These are phyloP conservation scores for Acrobasis consociella DNA, from an alignment of 2,888 invertebrate genomes.

Conservation along the genomic window DNA sequence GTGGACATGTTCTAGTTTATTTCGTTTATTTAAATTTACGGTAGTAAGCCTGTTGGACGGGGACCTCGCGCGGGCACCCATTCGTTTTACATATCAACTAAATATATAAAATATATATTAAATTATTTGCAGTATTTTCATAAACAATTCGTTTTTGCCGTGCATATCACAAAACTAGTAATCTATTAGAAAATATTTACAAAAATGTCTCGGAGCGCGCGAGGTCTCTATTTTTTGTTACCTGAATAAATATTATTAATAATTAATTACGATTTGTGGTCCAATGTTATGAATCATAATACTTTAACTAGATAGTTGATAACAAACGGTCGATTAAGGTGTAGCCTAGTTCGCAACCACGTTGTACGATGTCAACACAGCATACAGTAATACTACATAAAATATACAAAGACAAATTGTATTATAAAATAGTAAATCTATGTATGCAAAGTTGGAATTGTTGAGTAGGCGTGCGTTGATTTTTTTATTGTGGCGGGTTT, in stretches of 20 bases:
- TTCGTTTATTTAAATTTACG: conserved; percentile 73
- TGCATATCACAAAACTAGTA: conserved; percentile 58
- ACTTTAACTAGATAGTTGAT: conserved; percentile 76
- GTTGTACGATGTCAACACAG: conserved; percentile 34
- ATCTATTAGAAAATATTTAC: conserved; percentile 29
- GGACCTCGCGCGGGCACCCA: conserved; percentile 52
- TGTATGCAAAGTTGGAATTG: conserved; percentile 5
- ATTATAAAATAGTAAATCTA: conserved; percentile 15
- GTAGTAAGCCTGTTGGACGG: conserved; percentile 66
- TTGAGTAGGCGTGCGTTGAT: conserved; percentile 5
- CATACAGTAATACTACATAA: conserved; percentile 44
- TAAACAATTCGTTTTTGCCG: conserved; percentile 46
- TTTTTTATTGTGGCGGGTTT: conserved; percentile 3
- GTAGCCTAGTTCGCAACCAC: conserved; percentile 59
- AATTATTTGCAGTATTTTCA: conserved; percentile 35
- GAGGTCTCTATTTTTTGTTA: conserved; percentile 78
- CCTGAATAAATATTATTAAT: conserved; percentile 81
- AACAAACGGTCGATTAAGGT: conserved; percentile 61
- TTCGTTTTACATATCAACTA: conserved; percentile 60
- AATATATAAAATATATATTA: conserved; percentile 28
- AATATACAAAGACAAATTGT: conserved; percentile 40
- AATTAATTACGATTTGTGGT: conserved; percentile 81
- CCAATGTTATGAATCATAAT: conserved; percentile 82
- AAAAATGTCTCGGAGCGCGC: conserved; percentile 47
- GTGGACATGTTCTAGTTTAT: conserved; percentile 75